Evolutionary conservation across 2,888 invertebrate species (phyloP), one percentile per base, ranked within the genome.

Genomic region (Eupithecia tripunctaria): DNA sequence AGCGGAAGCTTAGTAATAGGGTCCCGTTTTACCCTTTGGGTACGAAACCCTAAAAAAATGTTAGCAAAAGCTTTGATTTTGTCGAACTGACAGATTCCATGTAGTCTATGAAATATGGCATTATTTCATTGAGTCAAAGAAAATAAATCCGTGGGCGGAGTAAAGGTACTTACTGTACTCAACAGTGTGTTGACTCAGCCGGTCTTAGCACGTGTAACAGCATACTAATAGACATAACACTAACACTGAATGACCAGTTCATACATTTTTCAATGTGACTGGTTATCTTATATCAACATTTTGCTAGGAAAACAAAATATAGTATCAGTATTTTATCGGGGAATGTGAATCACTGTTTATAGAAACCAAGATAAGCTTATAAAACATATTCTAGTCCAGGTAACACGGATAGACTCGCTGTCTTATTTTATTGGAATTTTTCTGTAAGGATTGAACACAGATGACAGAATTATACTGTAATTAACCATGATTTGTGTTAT

Each of bases 201-300:
- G 87, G 47, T 63, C 43, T 27, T 25, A 59, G 84, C 88, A 89
- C 88, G 88, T 89, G 91, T 77, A n/a, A 43, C 38, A 72, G 82
- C 80, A 81, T 70, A 5, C 14, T 25, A 25, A 27, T 72, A 72
- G 76, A 77, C 76, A 81, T 78, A 75, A 18, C 27, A 78, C 67
- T 78, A 75, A 18, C 27, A 78, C 67, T 79, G 72, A 70, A 73
- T 75, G 67, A 64, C 73, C 70, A 72, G 70, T 70, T 69, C 59
- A 65, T 65, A 67, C 68, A 67, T 27, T 69, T 38, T 71, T 56
- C 36, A 63, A 68, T 68, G 60, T 69, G 68, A 71, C 78, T 47
- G 65, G 41, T 38, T 68, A 68, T 79, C 71, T 32, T 73, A 70
- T 78, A 81, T 83, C 82, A 83, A 85, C 84, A 81, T 81, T 82